These are phyloP conservation scores for Xanthostigma xanthostigma DNA, from an alignment of 2,888 invertebrate genomes.

Conservation along the genomic window DNA sequence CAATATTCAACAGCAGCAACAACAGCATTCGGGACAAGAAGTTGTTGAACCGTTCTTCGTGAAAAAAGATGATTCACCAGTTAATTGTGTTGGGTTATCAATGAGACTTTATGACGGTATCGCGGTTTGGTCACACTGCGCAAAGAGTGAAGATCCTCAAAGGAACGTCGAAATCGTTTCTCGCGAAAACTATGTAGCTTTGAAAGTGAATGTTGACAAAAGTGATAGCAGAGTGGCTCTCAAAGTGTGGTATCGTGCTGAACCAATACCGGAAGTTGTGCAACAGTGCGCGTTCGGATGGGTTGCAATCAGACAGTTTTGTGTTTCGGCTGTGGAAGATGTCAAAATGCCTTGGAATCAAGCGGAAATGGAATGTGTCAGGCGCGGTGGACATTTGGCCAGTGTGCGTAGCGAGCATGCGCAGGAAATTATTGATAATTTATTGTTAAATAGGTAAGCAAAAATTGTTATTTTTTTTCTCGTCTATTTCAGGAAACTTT, in stretches of 20 bases:
- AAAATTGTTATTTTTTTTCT: not conserved
- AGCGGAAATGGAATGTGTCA: constrained; percentile 49
- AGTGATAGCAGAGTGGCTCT: constrained; percentile 21
- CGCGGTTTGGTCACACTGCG: constrained; percentile 43
- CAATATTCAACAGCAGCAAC: not conserved
- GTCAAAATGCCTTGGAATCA: constrained; percentile 45
- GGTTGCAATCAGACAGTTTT: constrained; percentile 50
- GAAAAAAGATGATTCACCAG: constrained; percentile 1
- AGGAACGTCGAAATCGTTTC: constrained; percentile 44
- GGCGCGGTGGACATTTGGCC: constrained; percentile 49
- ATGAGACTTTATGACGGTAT: constrained; percentile 40
- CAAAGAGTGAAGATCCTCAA: constrained; percentile 38
- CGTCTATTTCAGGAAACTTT: no score
- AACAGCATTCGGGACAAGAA: not conserved
- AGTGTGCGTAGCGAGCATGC: constrained; percentile 48
- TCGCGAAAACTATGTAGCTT: constrained; percentile 36
- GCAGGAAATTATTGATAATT: constrained; percentile 45
- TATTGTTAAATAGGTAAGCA: constrained; percentile 47
- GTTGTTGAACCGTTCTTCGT: constrained; percentile 2
- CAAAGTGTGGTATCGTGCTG: constrained; percentile 47
- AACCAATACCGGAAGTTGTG: constrained; percentile 42
- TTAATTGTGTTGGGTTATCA: constrained; percentile 38
- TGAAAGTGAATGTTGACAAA: constrained; percentile 23
- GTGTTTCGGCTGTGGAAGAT: constrained; percentile 44
- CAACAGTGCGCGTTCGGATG: constrained; percentile 57